These are phyloP conservation scores for Eidolon helvum DNA, from an alignment of 2,113 vertebrate genomes.

Conservation along the genomic window DNA sequence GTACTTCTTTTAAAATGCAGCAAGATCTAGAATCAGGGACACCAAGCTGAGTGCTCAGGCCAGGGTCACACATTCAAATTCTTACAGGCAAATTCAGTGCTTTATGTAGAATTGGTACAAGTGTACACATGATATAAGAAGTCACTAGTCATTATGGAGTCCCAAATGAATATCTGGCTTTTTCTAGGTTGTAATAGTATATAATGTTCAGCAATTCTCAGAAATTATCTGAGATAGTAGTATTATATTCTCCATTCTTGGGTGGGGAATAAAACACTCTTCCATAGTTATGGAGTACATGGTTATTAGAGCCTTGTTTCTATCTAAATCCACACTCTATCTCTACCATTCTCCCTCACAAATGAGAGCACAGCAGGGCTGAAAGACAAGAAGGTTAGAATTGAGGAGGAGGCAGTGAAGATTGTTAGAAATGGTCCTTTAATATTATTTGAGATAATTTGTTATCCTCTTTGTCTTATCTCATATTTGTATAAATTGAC, in stretches of 20 bases:
- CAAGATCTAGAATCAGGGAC: neutral
- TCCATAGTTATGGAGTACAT: neutral
- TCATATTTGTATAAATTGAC: neutral
- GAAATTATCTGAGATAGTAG: neutral
- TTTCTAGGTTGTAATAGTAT: neutral
- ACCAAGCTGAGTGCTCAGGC: neutral
- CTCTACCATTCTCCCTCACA: neutral
- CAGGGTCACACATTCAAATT: neutral
- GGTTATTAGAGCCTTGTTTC: neutral
- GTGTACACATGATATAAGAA: accelerated
- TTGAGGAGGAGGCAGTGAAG: neutral
- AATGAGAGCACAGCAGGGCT: neutral
- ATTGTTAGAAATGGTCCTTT: neutral
- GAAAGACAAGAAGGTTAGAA: neutral
- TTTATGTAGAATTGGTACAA: neutral
- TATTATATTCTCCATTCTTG: neutral
- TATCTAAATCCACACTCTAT: neutral
- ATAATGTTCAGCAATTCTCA: neutral
- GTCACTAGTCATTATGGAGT: neutral
- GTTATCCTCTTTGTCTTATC: neutral
- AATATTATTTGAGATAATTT: neutral
- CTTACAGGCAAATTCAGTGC: neutral
- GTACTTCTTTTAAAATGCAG: neutral
- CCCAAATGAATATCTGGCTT: neutral
- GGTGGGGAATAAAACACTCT: neutral